Evolutionary conservation across 2,797 vertebrate species (phyloP).

Genomic region (Thalassophryne amazonica): DNA sequence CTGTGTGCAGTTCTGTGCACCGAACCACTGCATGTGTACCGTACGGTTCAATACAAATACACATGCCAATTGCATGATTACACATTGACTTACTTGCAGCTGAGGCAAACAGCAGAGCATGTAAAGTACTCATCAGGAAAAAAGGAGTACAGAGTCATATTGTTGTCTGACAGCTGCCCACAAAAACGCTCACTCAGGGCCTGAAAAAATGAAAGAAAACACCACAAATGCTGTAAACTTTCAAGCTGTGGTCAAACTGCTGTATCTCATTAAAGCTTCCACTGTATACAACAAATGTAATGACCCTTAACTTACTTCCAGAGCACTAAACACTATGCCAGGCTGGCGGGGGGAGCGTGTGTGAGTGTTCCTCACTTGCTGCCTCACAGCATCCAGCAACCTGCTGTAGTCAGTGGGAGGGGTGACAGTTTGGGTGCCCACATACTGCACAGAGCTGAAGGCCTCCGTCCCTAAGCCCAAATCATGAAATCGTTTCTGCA

Average conservation of each 20-base stretch:
- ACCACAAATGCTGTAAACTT: no score
- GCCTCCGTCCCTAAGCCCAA: conserved; percentile 77
- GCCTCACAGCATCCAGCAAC: conserved; percentile 68
- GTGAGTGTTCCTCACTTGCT: conserved; percentile 79
- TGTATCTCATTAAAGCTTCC: no score
- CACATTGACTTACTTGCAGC: conserved; percentile 83
- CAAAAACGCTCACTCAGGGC: conserved; percentile 82
- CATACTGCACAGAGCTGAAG: conserved; percentile 84
- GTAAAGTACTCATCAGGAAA: conserved; percentile 88
- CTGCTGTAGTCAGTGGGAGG: conserved; percentile 79
- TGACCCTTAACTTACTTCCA: conserved; percentile 69
- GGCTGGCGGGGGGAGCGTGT: conserved; percentile 81
- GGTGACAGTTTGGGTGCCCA: conserved; percentile 80
- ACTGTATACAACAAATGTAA: neutral
- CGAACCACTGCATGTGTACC: no score
- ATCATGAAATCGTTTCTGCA: conserved; percentile 84
- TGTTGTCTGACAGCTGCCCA: conserved; percentile 80
- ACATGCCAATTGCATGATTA: no score
- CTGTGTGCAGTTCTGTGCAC: no score
- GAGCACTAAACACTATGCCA: conserved; percentile 77
- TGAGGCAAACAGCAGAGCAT: conserved; percentile 81
- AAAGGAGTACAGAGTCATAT: conserved; percentile 75
- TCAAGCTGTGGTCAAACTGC: no score
- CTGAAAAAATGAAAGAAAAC: conserved; percentile 43
- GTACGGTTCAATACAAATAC: no score